Evolutionary conservation across 2,888 invertebrate genomes (phyloP).

Genomic region (Apocheima hispidaria): DNA sequence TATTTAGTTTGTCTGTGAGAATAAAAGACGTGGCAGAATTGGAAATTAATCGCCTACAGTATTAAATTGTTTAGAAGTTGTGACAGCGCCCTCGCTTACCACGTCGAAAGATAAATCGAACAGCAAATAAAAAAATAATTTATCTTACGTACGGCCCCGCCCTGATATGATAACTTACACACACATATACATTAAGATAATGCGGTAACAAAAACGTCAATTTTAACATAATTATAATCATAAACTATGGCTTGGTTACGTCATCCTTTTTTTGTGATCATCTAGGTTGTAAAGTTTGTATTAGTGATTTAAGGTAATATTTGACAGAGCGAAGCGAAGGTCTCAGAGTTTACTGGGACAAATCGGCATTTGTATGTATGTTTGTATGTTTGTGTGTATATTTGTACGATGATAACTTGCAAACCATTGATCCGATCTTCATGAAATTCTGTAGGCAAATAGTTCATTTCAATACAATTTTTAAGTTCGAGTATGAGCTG

Average conservation of each 20-base stretch:
- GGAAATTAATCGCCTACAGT: constrained; percentile 1
- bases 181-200: neutral
- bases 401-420: too few relatives aligned
- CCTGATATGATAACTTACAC: constrained; percentile 21
- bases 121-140: constrained; percentile 15
- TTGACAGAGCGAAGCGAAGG: too few relatives aligned
- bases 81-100: neutral
- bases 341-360: too few relatives aligned
- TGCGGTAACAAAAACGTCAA: constrained; percentile 22
- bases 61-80: neutral
- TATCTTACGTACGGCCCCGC: constrained; percentile 25
- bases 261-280: constrained; percentile 16
- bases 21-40: constrained; percentile 1
- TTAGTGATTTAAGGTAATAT: neutral
- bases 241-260: constrained; percentile 11
- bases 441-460: too few relatives aligned
- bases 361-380: too few relatives aligned
- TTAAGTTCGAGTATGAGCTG: too few relatives aligned
- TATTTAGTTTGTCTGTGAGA: neutral
- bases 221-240: constrained; percentile 15
- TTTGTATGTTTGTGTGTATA: too few relatives aligned
- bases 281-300: neutral
- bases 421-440: too few relatives aligned
- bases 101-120: constrained; percentile 19
- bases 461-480: too few relatives aligned